These are phyloP conservation scores for Pheosia gnoma DNA, from an alignment of 2,888 invertebrate species.

Conservation along the genomic window DNA sequence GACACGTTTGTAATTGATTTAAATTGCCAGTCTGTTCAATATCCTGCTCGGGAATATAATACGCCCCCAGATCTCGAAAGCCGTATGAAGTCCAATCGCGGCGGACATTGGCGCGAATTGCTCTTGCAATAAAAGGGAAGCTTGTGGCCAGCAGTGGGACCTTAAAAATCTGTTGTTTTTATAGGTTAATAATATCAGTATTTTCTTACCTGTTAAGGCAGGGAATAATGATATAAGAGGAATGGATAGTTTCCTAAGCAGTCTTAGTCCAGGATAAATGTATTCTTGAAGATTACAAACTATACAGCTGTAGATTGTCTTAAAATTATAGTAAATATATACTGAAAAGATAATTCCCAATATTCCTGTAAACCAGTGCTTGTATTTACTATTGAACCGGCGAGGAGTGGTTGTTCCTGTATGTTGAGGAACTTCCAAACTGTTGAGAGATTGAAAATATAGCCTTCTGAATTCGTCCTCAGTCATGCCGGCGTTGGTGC, in stretches of 20 bases:
- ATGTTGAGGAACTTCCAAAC: slow-evolving; percentile 50
- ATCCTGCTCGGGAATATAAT: too few relatives aligned
- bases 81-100: too few relatives aligned
- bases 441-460: slow-evolving; percentile 74
- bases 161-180: too few relatives aligned
- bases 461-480: slow-evolving; percentile 86
- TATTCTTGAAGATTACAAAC: slow-evolving; percentile 90
- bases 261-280: slow-evolving; percentile 91
- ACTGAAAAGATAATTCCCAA: slow-evolving; percentile 36
- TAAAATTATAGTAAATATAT: slow-evolving; percentile 79
- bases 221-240: slow-evolving; percentile 91
- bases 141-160: too few relatives aligned
- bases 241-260: slow-evolving; percentile 88
- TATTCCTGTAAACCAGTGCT: slow-evolving; percentile 40
- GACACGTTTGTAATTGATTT: too few relatives aligned
- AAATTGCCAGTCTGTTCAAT: too few relatives aligned
- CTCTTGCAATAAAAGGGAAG: too few relatives aligned
- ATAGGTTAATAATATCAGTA: not conserved
- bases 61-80: too few relatives aligned
- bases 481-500: slow-evolving; percentile 83
- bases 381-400: slow-evolving; percentile 16
- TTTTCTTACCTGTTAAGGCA: slow-evolving; percentile 85
- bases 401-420: slow-evolving; percentile 9
- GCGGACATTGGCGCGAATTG: too few relatives aligned
- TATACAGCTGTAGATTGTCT: slow-evolving; percentile 86